phyloP scores from a whole-genome alignment of 2,888 invertebrate genomes.

The Adela reaumurella region DNA sequence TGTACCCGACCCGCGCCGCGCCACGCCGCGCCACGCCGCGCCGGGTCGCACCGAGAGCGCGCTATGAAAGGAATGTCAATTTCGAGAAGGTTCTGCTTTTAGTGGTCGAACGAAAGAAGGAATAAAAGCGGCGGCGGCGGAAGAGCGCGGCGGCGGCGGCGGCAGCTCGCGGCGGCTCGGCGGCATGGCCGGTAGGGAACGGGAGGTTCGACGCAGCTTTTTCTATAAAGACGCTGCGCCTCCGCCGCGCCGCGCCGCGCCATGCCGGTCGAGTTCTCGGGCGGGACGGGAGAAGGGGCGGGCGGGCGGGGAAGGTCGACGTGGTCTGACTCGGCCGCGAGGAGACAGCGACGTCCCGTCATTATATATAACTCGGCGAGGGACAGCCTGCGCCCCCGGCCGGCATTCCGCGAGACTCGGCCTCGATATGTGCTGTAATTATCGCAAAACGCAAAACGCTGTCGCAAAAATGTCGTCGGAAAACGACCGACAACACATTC shows the following conservation, averaged over 20 bases:
- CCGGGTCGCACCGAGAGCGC: background rate
- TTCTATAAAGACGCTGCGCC: no score
- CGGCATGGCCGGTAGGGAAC: constrained; percentile 42
- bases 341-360: constrained; percentile 28
- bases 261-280: constrained; percentile 27
- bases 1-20: background rate
- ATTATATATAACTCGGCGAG: constrained; percentile 46
- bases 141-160: constrained; percentile 29
- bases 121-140: constrained; percentile 13
- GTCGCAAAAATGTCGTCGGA: constrained; percentile 54
- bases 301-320: constrained; percentile 18
- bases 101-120: constrained; percentile 16
- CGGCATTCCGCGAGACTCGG: constrained; percentile 39
- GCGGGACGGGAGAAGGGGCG: constrained; percentile 31
- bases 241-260: constrained; percentile 24
- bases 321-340: constrained; percentile 27
- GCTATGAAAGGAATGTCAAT: constrained; percentile 51
- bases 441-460: constrained; percentile 49
- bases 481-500: constrained; percentile 54
- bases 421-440: constrained; percentile 53
- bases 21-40: background rate
- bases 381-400: constrained; percentile 13
- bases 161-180: constrained; percentile 18
- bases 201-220: no score
- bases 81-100: constrained; percentile 48